Base-by-base conservation (phyloP, 2,888 invertebrate genomes). In the Brachypalpus laphriformis region DNA sequence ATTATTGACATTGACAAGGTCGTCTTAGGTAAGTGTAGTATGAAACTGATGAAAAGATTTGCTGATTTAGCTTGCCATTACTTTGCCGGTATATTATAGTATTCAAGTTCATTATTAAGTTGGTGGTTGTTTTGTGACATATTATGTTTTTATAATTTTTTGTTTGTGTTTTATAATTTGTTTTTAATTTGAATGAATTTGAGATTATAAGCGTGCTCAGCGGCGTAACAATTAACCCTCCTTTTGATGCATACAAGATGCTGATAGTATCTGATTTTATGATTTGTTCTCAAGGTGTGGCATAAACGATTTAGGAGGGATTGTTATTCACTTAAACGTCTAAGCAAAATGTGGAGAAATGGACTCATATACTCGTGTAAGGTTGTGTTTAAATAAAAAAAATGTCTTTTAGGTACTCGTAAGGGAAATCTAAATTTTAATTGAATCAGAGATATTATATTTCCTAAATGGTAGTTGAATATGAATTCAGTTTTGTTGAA, bases 1-100 rank as follows among this genome's bases (percentile, higher is more conserved):
- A 81, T 85, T 85, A 85, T 85, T 85, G 85, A 85, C 85, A 85
- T 81, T 81, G 76, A 16, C 81, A 85, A 85, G 85, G 85, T 71
- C 76, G 34, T 66, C 42, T 70, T 81, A 63, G 66, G 85, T 61
- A 66, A 66, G 42, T 20, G 37, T 18, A 25, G n/a, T 18, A 34
- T 37, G 16, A 28, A 63, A 16, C 40, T 34, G 25, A 34, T 40
- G 54, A 45, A 57, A 59, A 72, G 66, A 56, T 49, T 61, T 34
- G 20, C 57, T 25, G 42, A 18, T 40, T 11, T 40, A 51, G 49
- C 9, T 16, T 47, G 51, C 34, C 22, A 22, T 31, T 63, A 20
- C 40, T 40, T 65, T 47, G 65, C 78, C 78, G 78, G 71, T 25
- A 20, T 42, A 20, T 14, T 31, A 40, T 61, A 20, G 14, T 31